Evolutionary conservation across 2,113 vertebrate genomes (phyloP).

Genomic region (Corythaixoides concolor): DNA sequence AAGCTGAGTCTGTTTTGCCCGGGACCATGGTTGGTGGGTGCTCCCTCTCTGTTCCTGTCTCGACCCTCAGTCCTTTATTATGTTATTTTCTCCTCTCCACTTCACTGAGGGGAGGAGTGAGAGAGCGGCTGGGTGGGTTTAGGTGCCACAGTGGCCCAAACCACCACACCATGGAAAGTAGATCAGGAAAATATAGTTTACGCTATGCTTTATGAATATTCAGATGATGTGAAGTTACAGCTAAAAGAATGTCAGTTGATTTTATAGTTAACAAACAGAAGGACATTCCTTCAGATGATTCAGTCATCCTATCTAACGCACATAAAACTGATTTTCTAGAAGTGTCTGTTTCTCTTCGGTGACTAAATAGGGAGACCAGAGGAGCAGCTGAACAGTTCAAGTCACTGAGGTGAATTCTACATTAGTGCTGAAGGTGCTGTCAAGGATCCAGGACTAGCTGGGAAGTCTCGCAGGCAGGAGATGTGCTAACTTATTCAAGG

Average conservation of each 20-base stretch:
- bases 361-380: not conserved
- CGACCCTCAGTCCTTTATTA: too few species aligned
- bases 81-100: too few species aligned
- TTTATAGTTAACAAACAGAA: not conserved
- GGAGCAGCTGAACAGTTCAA: not conserved
- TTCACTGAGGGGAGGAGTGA: too few species aligned
- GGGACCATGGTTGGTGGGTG: too few species aligned
- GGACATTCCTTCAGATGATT: not conserved
- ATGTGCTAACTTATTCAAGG: not conserved
- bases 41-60: too few species aligned
- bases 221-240: not conserved
- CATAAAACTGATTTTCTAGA: not conserved
- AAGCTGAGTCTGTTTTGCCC: too few species aligned
- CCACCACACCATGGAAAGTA: too few species aligned
- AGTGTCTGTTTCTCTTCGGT: not conserved
- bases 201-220: not conserved
- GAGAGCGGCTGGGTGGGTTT: too few species aligned
- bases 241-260: not conserved
- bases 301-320: not conserved
- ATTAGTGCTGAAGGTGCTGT: not conserved
- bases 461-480: not conserved
- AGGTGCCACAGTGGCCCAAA: too few species aligned
- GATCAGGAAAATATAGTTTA: not conserved
- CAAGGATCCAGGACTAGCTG: not conserved
- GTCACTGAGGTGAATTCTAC: not conserved